phyloP scores from a whole-genome alignment of 2,113 vertebrate species.

The Mixornis gularis region DNA sequence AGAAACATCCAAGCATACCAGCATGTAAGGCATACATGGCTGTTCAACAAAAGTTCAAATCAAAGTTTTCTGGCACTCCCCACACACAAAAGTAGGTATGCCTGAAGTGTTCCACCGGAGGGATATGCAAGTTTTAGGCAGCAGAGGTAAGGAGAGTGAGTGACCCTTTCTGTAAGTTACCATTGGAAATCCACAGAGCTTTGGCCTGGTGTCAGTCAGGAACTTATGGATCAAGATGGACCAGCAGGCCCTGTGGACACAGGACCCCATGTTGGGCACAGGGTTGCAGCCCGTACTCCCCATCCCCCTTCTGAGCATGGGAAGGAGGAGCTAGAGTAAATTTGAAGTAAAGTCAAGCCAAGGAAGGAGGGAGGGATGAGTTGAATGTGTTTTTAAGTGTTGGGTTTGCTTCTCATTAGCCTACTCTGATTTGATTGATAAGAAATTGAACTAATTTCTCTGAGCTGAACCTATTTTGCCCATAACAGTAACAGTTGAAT shows the following conservation, averaged over 20 bases:
- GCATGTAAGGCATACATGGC: accelerated
- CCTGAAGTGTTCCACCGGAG: background rate
- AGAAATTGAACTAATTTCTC: background rate
- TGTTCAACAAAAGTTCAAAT: background rate
- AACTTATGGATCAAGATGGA: background rate
- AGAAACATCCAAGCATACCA: background rate
- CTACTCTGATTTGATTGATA: background rate
- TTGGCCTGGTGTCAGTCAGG: background rate
- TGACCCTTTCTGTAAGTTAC: background rate
- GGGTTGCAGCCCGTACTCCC: no score
- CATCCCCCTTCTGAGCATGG: background rate
- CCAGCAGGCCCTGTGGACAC: background rate
- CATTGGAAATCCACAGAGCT: background rate
- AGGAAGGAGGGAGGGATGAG: background rate
- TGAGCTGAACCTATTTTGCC: background rate
- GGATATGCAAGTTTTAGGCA: background rate
- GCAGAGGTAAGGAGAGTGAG: accelerated
- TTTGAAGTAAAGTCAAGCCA: background rate
- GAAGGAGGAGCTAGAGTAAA: background rate
- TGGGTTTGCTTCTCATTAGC: background rate
- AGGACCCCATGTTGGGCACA: background rate
- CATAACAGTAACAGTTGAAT: background rate
- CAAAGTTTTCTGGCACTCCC: background rate
- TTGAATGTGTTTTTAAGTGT: background rate
- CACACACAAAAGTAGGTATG: background rate